A percentile compares a stretch with the other conserved stretches of the same genome.
Conservation (phyloP, 2,888 invertebrate genomes). For the Macaria notata region DNA sequence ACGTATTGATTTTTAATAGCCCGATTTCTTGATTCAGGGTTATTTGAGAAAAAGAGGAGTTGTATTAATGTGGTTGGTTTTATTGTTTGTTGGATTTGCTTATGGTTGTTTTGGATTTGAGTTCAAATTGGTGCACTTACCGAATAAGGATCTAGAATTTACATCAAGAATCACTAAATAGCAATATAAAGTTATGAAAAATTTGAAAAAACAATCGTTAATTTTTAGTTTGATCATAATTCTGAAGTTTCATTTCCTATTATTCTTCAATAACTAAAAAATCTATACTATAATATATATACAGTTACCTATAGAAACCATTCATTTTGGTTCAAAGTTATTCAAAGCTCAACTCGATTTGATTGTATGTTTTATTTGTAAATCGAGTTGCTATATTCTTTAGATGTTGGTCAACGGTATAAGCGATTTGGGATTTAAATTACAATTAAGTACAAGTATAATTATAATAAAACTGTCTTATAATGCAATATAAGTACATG, state of each 20-base stretch:
- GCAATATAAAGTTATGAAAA: too few relatives aligned
- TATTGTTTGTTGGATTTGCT: conserved; percentile 29
- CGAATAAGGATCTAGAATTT: background rate
- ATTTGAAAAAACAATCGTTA: too few relatives aligned
- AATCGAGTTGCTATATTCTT: conserved; percentile 69
- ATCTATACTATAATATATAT: too few relatives aligned
- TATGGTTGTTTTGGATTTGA: conserved; percentile 15
- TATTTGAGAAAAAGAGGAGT: conserved; percentile 28
- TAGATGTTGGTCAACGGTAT: conserved; percentile 39
- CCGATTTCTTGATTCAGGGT: conserved; percentile 37
- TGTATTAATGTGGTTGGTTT: conserved; percentile 25
- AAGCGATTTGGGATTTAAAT: too few relatives aligned
- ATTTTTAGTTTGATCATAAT: too few relatives aligned
- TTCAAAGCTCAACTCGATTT: conserved; percentile 55
- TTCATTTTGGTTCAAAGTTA: conserved; percentile 74
- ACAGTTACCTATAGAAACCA: conserved; percentile 35
- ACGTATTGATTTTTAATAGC: conserved; percentile 59
- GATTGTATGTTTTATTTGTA: conserved; percentile 73
- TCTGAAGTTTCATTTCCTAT: too few relatives aligned
- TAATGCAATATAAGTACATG: too few relatives aligned
- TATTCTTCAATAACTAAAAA: too few relatives aligned
- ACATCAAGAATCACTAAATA: too few relatives aligned
- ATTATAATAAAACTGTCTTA: too few relatives aligned
- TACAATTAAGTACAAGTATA: too few relatives aligned
- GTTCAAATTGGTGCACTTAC: background rate